Evolutionary conservation across 37 sponge, comb jelly and placozoan species (phyloP), one percentile per base, ranked within the genome.

Genomic region (Corticium candelabrum): DNA sequence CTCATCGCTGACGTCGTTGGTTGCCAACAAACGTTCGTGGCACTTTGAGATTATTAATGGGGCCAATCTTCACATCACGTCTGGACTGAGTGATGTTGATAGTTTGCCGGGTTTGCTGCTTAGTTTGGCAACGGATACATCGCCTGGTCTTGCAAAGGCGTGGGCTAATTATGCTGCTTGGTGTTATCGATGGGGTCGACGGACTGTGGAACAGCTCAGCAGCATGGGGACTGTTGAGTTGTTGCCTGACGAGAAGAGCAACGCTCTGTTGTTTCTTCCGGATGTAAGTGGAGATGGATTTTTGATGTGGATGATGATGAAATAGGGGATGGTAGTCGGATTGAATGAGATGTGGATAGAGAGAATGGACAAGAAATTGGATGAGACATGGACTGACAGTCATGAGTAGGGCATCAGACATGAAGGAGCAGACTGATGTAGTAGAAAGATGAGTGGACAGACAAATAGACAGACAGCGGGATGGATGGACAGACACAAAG

Each of bases 111-210:
- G 95, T 0, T 87, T 87, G 80, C 77, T 94, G 39, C 87, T 88
- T 35, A 90, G 88, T 43, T 67, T 94, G 38, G 82, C 92, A 0
- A 88, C 87, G 69, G 87, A 87, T 35, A 3, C 27, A 15, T 83
- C 86, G 71, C 93, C 95, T 5, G 82, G 75, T 31, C 80, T 91
- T 56, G 92, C 89, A 29, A 94, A 94, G 85, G 89, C 85, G 3
- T 94, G 95, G 95, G 86, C 83, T 83, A 38, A 82, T 33, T 81
- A 90, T 41, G 95, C 95, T 32, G 92, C 89, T 0, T 94, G 95
- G 95, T 91, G 93, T 57, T 94, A 94, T 77, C 40, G 89, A 38
- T 85, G 90, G 32, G 95, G 95, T 0, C 77, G 93, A 35, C 89
- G 89, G 88, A 89, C 87, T 57, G 69, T 93, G 72, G 93, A 93